Percentiles rank a stretch among this genome's conserved stretches.
Evolutionary conservation across 2,797 vertebrate species (phyloP).

Genomic region (Coilia nasus): DNA sequence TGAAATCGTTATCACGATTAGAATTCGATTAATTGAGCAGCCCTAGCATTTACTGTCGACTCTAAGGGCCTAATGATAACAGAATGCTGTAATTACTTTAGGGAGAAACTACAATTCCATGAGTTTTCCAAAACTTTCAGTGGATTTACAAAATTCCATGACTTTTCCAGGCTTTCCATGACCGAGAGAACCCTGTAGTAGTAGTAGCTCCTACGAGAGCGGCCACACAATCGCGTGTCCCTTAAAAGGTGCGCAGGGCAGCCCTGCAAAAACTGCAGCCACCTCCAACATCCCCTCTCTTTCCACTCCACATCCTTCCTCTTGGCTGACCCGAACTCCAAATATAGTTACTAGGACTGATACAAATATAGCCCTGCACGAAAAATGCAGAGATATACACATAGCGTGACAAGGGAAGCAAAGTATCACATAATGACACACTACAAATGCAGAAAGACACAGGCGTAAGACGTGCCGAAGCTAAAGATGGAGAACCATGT

Average conservation of each 20-base stretch:
- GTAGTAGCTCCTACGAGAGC: too few relatives aligned
- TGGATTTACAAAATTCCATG: too few relatives aligned
- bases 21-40: too few relatives aligned
- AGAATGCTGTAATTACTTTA: too few relatives aligned
- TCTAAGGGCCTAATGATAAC: too few relatives aligned
- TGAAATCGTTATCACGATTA: too few relatives aligned
- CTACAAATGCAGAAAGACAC: not conserved
- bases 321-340: not conserved
- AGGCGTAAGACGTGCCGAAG: not conserved
- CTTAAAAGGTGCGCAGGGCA: not conserved
- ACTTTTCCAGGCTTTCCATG: too few relatives aligned
- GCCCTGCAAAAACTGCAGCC: not conserved
- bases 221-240: too few relatives aligned
- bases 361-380: not conserved
- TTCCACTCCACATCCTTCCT: conserved; percentile 10
- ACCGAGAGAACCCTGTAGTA: too few relatives aligned
- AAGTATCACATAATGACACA: not conserved
- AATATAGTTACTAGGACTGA: not conserved
- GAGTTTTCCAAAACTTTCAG: too few relatives aligned
- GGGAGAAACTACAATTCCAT: too few relatives aligned
- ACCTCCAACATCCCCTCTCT: not conserved
- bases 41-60: too few relatives aligned
- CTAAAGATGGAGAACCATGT: not conserved
- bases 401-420: not conserved
- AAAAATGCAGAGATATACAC: not conserved